These are phyloP conservation scores for Sphaeramia orbicularis DNA, from an alignment of 2,797 vertebrate species.

Conservation along the genomic window DNA sequence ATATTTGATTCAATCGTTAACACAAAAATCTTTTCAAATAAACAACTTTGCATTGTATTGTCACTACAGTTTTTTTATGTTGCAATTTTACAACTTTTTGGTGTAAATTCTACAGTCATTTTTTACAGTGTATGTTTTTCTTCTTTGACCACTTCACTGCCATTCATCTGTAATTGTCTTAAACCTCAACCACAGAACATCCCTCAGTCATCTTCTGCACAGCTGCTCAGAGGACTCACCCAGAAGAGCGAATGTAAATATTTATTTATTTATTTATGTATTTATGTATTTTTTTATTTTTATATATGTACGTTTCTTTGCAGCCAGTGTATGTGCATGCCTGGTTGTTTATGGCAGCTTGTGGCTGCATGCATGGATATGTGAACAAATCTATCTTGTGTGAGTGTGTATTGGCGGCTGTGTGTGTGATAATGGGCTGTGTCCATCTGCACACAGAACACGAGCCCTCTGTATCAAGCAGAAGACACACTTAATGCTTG, in stretches of 20 bases:
- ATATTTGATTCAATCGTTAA: too few species aligned
- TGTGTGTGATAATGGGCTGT: constrained; percentile 71
- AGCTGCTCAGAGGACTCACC: constrained; percentile 26
- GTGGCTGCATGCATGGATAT: constrained; percentile 33
- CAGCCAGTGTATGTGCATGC: not conserved
- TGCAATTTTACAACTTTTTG: too few species aligned
- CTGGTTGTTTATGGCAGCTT: constrained; percentile 8
- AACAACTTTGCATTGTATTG: too few species aligned
- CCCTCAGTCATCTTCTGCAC: constrained; percentile 39
- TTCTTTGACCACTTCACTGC: constrained; percentile 36
- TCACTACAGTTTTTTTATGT: too few species aligned
- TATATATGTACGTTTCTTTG: too few species aligned
- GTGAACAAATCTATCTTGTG: constrained; percentile 13
- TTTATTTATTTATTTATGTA: too few species aligned
- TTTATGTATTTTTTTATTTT: too few species aligned
- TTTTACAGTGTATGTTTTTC: too few species aligned
- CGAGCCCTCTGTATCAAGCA: constrained; percentile 73
- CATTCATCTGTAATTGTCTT: constrained; percentile 45
- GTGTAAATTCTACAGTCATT: too few species aligned
- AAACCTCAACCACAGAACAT: constrained; percentile 37
- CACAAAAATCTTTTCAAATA: too few species aligned
- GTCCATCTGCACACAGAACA: constrained; percentile 78
- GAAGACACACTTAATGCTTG: constrained; percentile 85
- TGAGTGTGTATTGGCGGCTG: constrained; percentile 17
- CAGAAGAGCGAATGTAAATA: too few species aligned